Evolutionary conservation across 2,888 invertebrate species (phyloP).

Genomic region (Mesorhabditis spiculigera): DNA sequence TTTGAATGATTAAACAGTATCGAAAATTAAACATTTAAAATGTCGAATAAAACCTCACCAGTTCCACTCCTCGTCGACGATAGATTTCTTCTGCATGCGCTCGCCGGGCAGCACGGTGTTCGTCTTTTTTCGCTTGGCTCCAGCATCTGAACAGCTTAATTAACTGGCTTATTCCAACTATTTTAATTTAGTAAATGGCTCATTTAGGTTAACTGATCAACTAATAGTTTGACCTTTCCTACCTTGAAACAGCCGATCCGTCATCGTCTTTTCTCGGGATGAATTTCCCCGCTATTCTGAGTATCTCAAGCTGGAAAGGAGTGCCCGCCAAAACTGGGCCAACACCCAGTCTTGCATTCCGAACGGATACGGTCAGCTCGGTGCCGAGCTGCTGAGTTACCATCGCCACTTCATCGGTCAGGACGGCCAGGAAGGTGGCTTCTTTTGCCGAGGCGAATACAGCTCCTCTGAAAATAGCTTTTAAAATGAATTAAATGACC

Average conservation of each 20-base stretch:
- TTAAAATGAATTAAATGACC: background rate
- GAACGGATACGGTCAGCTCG: conserved; percentile 10
- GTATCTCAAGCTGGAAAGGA: background rate
- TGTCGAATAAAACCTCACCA: background rate
- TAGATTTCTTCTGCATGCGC: conserved; percentile 1
- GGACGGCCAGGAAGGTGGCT: conserved; percentile 22
- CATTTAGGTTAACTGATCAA: background rate
- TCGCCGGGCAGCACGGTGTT: background rate
- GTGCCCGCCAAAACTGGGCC: background rate
- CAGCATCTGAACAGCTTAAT: background rate
- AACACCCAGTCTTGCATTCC: conserved; percentile 12
- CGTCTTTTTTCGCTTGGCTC: conserved; percentile 6
- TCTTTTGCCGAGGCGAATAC: conserved; percentile 30
- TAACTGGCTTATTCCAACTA: background rate
- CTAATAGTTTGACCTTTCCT: background rate
- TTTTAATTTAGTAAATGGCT: no score
- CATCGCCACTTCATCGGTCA: conserved; percentile 18
- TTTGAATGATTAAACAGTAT: background rate
- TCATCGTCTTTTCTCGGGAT: conserved; percentile 2
- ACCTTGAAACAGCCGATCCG: background rate
- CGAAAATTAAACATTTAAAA: background rate
- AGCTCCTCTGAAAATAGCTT: conserved; percentile 18
- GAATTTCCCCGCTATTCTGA: background rate
- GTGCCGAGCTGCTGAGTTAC: conserved; percentile 13
- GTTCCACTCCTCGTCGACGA: background rate